phyloP scores from a whole-genome alignment of 1,140 invertebrate species.

The Macrosteles quadrilineatus region DNA sequence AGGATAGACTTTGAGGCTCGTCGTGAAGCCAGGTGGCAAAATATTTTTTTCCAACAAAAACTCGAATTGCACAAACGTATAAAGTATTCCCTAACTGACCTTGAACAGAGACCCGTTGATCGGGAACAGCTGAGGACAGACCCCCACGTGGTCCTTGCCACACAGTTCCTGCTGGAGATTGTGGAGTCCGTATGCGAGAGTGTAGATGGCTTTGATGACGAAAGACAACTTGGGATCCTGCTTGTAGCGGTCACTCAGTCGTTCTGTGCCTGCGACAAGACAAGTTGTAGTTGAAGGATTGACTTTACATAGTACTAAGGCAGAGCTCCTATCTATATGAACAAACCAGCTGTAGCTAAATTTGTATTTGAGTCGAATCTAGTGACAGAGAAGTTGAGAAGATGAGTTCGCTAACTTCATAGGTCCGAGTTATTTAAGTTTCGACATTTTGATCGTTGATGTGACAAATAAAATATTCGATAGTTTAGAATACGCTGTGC shows the following conservation, averaged over 20 bases:
- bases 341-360: neutral
- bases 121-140: slow-evolving; percentile 64
- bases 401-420: too few species aligned
- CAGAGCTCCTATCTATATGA: slow-evolving; percentile 3
- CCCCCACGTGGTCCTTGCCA: slow-evolving; percentile 51
- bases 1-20: too few species aligned
- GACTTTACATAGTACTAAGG: slow-evolving; percentile 34
- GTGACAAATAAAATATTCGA: too few species aligned
- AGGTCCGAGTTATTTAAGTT: too few species aligned
- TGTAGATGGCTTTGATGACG: slow-evolving; percentile 72
- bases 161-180: slow-evolving; percentile 59
- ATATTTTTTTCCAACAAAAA: too few species aligned
- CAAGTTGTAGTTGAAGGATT: neutral
- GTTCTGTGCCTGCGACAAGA: slow-evolving; percentile 54
- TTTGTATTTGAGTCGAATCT: too few species aligned
- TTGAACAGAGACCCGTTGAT: slow-evolving; percentile 64
- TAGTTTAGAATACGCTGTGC: too few species aligned
- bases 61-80: too few species aligned
- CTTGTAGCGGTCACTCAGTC: slow-evolving; percentile 56
- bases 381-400: too few species aligned
- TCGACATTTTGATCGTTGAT: too few species aligned
- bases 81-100: too few species aligned
- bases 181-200: slow-evolving; percentile 67
- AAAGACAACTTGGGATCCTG: slow-evolving; percentile 79
- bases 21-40: too few species aligned